Evolutionary conservation across 2,888 invertebrate species (phyloP), one percentile per base, ranked within the genome.

Genomic region (Eilema griseolum): DNA sequence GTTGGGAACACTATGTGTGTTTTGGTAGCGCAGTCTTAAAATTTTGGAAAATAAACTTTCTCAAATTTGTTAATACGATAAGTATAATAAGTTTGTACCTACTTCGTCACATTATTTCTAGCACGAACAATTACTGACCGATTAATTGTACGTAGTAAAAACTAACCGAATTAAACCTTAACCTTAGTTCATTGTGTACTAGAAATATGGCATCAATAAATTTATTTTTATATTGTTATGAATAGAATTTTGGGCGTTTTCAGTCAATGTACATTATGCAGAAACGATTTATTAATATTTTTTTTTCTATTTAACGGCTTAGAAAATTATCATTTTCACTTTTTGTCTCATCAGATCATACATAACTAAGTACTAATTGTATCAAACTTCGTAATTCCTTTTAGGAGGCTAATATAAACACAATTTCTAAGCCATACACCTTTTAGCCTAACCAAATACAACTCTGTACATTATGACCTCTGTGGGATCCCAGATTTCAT

Each of bases 401-500:
- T 52, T 52, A 52, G 52, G 20, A 2, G 52, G 52, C 59, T 16
- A 14, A 59, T 28, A 28, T 26, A 41, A 46, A 52, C 24, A n/a
- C 46, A 28, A 41, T 26, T 67, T 26, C 24, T 24, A 28, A 67
- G 11, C 46, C 67, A 37, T 46, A 37, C 60, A 60, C 67, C 46
- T 67, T 31, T 59, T 59, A 59, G 8, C 24, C 24, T 59, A 59
- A 67, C 52, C 67, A 70, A 66, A 65, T 52, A 66, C 65, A 37
- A 31, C 52, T 28, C 56, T 28, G n/a, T 57, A 64, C 59, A 20
- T 63, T 26, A 67, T 41, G 67, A 56, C 61, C 28, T 41, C 16
- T 65, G 52, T 52, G 33, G 31, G 57, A 63, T 64, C 63, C 52
- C n/a, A 64, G 65, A 70, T 67, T 66, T 67, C 20, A 46, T 62